Base-by-base conservation (phyloP, 1,140 invertebrate species). In the Drosophila parabipectinata region DNA sequence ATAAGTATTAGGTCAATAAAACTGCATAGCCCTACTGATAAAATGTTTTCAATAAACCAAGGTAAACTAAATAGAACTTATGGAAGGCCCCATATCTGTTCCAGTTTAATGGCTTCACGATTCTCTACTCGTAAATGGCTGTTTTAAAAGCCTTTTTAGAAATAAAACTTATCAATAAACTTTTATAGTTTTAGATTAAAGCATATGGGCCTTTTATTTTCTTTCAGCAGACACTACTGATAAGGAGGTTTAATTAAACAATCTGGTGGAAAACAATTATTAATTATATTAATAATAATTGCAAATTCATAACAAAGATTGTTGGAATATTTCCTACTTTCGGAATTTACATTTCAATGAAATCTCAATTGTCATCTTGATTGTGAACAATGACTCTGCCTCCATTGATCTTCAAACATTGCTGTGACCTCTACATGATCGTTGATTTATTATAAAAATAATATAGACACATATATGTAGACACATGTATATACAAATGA, bases 381-480 rank as follows among this genome's bases (percentile, higher is more conserved):
- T 14, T 44, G 41, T 9, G 39, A 41, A 6, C 39, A 28, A 14
- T 9, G 21, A 45, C 45, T n/a, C n/a, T n/a, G 41, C 14, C 8
- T 24, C 3, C 30, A 26, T 53, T 52, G 4, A 45, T 34, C n/a
- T n/a, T 24, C 53, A 6, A 18, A 15, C 44, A 12, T 8, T 9
- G 28, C 5, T 3, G 21, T 60, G 47, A 60, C 47, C 47, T 60
- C 47, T 10, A 14, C 14, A 18, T 8, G 14, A n/a, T 39, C n/a
- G 15, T 41, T 62, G 59, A 63, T 63, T 26, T 41, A 50, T 28
- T 41, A 50, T 48, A 9, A 6, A 15, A 15, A 39, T n/a, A 63
- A 58, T 58, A 15, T 47, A 21, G 26, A 44, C 18, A 4, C 37
- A 44, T 14, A 1, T 8, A 45, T 21, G 18, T 47, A 21, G 26